Base-by-base conservation (phyloP, 2,888 invertebrate genomes). In the Exephanes ischioxanthus region DNA sequence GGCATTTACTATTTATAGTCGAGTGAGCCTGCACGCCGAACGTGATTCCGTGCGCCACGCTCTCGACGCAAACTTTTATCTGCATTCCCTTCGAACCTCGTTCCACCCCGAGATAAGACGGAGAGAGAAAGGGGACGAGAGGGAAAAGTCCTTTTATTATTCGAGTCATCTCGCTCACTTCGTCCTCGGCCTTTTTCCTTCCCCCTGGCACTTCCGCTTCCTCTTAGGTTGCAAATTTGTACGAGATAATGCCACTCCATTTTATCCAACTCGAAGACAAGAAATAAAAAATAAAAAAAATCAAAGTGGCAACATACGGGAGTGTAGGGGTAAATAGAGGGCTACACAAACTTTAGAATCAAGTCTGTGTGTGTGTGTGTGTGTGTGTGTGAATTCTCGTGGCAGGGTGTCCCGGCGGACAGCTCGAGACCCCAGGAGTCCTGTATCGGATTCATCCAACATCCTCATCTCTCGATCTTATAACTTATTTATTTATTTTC, bases 21-120 rank as follows among this genome's bases (percentile, higher is more conserved):
- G 80, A 86, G 84, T 84, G 83, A 83, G 79, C 73, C 83, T 86
- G 84, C 83, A 83, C 85, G 80, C 83, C 75, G 87, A 85, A 87
- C 87, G 86, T 87, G 88, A 88, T 86, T 88, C 86, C 88, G 87
- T 88, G 88, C 87, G 85, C 86, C 88, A 88, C 86, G 88, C 84
- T 87, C 79, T 70, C 80, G 75, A 45, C 71, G 68, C 53, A 19
- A 80, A 82, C 79, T 87, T 84, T 84, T 77, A 80, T 84, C 77
- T 78, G 76, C 83, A 83, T 86, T 82, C 33, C 76, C 83, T 73
- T 73, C 67, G 68, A 3, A 83, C 78, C 45, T 45, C 26, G 58
- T 76, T 85, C 55, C 61, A 22, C 33, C 66, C 66, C 55, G 45
- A 33, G 75, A 63, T 70, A 26, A 53, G 80, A 84, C 84, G 87